These are phyloP conservation scores for Hirtodrosophila histrioides DNA, from an alignment of 2,888 invertebrate species.

Conservation along the genomic window DNA sequence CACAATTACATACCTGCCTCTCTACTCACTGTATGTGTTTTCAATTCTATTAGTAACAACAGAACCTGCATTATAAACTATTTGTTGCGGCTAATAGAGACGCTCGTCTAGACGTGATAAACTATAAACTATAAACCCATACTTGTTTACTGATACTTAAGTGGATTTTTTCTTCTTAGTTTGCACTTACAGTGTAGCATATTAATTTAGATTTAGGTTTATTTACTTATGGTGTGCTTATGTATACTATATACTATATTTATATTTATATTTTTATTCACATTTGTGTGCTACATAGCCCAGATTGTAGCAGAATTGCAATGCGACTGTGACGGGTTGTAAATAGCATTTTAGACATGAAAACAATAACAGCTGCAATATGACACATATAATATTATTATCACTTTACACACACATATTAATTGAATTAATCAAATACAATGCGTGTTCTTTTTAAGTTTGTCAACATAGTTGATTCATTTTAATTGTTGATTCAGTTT, in stretches of 20 bases:
- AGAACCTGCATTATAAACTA: constrained; percentile 30
- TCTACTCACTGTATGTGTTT: neutral
- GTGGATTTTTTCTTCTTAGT: constrained; percentile 9
- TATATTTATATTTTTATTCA: neutral
- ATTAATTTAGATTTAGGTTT: constrained; percentile 34
- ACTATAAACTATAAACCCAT: constrained; percentile 47
- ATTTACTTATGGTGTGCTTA: neutral
- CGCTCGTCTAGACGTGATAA: constrained; percentile 74
- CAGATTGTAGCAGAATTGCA: neutral
- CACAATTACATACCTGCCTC: neutral
- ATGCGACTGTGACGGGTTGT: neutral
- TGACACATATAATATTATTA: constrained; percentile 25
- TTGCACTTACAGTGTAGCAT: constrained; percentile 17
- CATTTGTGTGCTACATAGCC: no score
- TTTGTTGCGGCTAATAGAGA: constrained; percentile 45
- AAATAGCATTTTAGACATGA: neutral
- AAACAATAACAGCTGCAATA: constrained; percentile 22
- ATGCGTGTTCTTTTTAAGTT: neutral
- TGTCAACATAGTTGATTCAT: constrained; percentile 9
- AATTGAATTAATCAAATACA: constrained; percentile 31
- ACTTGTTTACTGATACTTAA: constrained; percentile 16
- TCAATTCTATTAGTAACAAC: constrained; percentile 9
- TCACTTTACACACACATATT: constrained; percentile 8
- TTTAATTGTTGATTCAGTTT: constrained; percentile 15
- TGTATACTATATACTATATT: neutral